These are phyloP conservation scores for Euwallacea fornicatus DNA, from an alignment of 1,140 invertebrate genomes.

Conservation along the genomic window DNA sequence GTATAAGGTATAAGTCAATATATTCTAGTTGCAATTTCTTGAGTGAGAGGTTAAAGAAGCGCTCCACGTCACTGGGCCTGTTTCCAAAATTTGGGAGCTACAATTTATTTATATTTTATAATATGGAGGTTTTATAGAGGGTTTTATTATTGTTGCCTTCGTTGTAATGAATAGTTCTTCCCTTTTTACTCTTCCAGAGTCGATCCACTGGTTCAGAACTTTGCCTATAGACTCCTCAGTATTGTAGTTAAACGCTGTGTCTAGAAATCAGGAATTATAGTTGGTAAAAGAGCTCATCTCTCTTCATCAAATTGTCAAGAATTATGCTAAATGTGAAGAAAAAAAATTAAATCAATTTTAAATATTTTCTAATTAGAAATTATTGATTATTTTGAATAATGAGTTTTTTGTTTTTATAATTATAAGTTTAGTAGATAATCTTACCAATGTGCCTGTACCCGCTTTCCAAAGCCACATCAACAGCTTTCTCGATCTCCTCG, in stretches of 20 bases:
- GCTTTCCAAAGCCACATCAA: slow-evolving; percentile 59
- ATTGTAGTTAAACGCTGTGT: slow-evolving; percentile 66
- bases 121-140: too few relatives aligned
- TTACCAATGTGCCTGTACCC: slow-evolving; percentile 64
- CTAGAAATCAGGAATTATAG: slow-evolving; percentile 44
- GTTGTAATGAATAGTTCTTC: slow-evolving; percentile 69
- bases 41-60: slow-evolving; percentile 63
- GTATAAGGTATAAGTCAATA: slow-evolving; percentile 72
- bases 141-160: slow-evolving; percentile 55
- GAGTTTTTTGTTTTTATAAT: too few relatives aligned
- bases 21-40: slow-evolving; percentile 63
- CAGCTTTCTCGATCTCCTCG: slow-evolving; percentile 59
- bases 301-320: not conserved
- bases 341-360: too few relatives aligned
- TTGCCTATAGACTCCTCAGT: slow-evolving; percentile 67
- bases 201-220: slow-evolving; percentile 61
- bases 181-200: slow-evolving; percentile 58
- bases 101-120: slow-evolving; percentile 37
- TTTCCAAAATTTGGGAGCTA: slow-evolving; percentile 61
- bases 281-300: not conserved
- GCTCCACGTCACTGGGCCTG: slow-evolving; percentile 61
- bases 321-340: not conserved
- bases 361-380: too few relatives aligned
- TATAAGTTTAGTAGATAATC: not conserved
- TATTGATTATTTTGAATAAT: too few relatives aligned